phyloP scores from a whole-genome alignment of 2,888 invertebrate species.

The Malthinus flaveolus region DNA sequence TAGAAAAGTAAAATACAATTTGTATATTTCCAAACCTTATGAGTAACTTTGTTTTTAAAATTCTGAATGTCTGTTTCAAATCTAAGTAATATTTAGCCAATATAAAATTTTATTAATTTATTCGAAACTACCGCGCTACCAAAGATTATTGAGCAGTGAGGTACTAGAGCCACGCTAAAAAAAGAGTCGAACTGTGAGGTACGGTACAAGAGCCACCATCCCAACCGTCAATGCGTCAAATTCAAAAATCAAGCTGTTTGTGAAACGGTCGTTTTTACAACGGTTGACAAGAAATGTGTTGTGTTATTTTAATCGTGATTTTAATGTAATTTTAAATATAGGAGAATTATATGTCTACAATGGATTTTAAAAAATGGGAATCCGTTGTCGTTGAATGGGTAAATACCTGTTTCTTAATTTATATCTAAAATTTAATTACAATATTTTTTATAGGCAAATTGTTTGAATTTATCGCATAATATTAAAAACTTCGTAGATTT shows the following conservation, averaged over 20 bases:
- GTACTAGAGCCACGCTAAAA: too few species aligned
- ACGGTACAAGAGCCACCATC: neutral
- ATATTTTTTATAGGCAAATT: conserved; percentile 46
- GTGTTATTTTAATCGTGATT: neutral
- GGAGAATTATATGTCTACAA: neutral
- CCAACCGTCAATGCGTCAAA: neutral
- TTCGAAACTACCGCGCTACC: too few species aligned
- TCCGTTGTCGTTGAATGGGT: conserved; percentile 46
- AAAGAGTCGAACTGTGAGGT: too few species aligned
- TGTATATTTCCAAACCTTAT: too few species aligned
- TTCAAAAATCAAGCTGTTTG: too few species aligned
- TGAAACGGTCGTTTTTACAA: neutral
- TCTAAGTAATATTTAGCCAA: too few species aligned
- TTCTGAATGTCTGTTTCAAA: too few species aligned
- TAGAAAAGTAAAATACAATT: too few species aligned
- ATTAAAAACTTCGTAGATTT: conserved; percentile 39
- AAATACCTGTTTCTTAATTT: conserved; percentile 20
- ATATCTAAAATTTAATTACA: conserved; percentile 6
- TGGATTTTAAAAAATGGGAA: conserved; percentile 37
- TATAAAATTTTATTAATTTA: too few species aligned
- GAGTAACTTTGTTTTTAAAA: too few species aligned
- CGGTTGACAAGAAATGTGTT: neutral
- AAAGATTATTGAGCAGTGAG: too few species aligned
- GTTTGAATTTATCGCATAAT: conserved; percentile 45
- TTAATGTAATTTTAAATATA: neutral